phyloP scores from a whole-genome alignment of 1,140 invertebrate genomes.

The Lamellibrachia luymesi region DNA sequence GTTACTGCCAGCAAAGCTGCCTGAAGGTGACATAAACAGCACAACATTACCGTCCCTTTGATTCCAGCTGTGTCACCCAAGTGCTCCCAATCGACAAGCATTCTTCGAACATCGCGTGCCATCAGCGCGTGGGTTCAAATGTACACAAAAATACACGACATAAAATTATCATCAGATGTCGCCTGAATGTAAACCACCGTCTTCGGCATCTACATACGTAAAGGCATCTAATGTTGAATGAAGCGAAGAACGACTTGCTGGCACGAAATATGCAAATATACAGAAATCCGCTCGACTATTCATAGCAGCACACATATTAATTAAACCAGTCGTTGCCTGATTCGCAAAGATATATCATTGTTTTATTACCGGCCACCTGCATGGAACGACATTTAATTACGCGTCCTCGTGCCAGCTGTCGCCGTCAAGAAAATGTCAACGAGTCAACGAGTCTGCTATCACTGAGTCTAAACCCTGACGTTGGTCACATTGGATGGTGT shows the following conservation, averaged over 20 bases:
- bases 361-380: background rate
- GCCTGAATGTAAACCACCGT: background rate
- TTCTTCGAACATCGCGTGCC: too few species aligned
- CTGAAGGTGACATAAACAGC: too few species aligned
- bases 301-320: background rate
- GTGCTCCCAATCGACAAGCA: too few species aligned
- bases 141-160: background rate
- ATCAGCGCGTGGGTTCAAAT: background rate
- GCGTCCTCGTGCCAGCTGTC: background rate
- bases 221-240: background rate
- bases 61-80: too few species aligned
- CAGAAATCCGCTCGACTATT: background rate
- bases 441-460: background rate
- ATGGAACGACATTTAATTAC: background rate
- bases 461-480: background rate
- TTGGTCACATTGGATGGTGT: background rate
- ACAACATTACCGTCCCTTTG: too few species aligned
- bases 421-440: background rate
- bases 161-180: background rate
- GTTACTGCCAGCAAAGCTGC: too few species aligned
- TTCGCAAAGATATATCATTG: background rate
- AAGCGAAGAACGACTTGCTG: background rate
- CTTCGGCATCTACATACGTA: background rate
- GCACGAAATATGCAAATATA: background rate
- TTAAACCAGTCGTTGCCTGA: background rate